These are phyloP conservation scores for Brotula barbata DNA, from an alignment of 2,797 vertebrate genomes.

Conservation along the genomic window DNA sequence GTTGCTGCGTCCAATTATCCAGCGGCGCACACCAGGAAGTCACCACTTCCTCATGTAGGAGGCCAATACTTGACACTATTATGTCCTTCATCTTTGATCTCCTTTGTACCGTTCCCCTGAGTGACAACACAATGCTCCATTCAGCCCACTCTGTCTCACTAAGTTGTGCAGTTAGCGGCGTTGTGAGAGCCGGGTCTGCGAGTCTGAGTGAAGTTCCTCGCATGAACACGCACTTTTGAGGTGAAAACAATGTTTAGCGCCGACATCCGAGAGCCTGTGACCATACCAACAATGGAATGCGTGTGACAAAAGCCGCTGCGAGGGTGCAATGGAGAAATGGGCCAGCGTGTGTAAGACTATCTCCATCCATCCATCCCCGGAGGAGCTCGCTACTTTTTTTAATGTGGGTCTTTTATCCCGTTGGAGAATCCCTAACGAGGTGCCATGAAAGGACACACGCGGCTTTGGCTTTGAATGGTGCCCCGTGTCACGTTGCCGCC, in stretches of 20 bases:
- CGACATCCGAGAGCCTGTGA: conserved; percentile 78
- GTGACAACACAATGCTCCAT: conserved; percentile 60
- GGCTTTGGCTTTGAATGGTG: conserved; percentile 82
- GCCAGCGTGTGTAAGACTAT: conserved; percentile 76
- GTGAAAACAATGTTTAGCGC: conserved; percentile 67
- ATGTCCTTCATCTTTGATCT: conserved; percentile 61
- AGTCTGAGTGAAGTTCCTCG: conserved; percentile 43
- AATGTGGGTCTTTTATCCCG: conserved; percentile 77
- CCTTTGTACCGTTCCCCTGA: conserved; percentile 39
- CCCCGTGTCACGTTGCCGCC: conserved; percentile 81
- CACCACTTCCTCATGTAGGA: conserved; percentile 31
- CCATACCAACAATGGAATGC: conserved; percentile 76
- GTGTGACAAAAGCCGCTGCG: conserved; percentile 77
- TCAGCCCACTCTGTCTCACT: conserved; percentile 46
- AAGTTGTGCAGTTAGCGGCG: conserved; percentile 47
- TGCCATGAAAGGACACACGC: conserved; percentile 84
- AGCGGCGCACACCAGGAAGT: background rate
- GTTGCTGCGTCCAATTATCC: conserved; percentile 2
- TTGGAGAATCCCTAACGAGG: conserved; percentile 77
- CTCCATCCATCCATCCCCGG: conserved; percentile 65
- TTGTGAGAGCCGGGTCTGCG: conserved; percentile 36
- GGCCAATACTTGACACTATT: conserved; percentile 40
- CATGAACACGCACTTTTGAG: conserved; percentile 56
- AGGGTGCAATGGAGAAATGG: conserved; percentile 65
- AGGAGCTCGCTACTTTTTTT: conserved; percentile 72